phyloP scores from a whole-genome alignment of 1,140 invertebrate species.

The Heliconius himera region DNA sequence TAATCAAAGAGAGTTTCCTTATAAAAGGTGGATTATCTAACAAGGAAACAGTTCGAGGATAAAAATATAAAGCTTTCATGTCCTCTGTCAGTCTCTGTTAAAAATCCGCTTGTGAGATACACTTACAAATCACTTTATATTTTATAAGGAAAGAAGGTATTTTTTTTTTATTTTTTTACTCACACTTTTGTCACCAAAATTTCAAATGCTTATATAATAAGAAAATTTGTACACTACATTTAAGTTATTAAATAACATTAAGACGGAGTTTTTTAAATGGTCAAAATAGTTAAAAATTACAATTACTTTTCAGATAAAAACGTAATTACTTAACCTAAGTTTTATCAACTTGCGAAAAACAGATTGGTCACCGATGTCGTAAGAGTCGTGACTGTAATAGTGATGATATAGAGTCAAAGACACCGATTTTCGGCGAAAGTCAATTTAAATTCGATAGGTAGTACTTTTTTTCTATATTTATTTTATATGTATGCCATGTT shows the following conservation, averaged over 20 bases:
- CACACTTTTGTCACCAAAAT: neutral
- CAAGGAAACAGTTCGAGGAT: slow-evolving; percentile 3
- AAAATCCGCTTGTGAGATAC: slow-evolving; percentile 9
- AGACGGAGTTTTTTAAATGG: neutral
- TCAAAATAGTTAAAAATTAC: neutral
- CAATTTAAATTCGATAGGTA: slow-evolving; percentile 28
- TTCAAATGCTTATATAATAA: neutral
- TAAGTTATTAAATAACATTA: neutral
- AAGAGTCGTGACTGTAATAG: neutral
- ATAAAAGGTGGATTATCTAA: neutral
- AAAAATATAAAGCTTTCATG: slow-evolving; percentile 15
- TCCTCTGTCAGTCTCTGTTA: slow-evolving; percentile 10
- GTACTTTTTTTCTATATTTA: slow-evolving; percentile 15
- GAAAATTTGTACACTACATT: neutral
- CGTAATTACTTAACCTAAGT: neutral
- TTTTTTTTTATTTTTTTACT: neutral
- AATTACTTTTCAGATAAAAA: neutral
- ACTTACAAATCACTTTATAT: neutral
- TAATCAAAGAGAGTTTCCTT: neutral
- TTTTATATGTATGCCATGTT: slow-evolving; percentile 23
- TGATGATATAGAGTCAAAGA: slow-evolving; percentile 31
- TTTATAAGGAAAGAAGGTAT: neutral
- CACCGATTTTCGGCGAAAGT: slow-evolving; percentile 32
- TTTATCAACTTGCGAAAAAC: slow-evolving; percentile 5
- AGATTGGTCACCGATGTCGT: neutral